These are phyloP conservation scores for Cathartes aura DNA, from an alignment of 2,113 vertebrate genomes.

Conservation along the genomic window DNA sequence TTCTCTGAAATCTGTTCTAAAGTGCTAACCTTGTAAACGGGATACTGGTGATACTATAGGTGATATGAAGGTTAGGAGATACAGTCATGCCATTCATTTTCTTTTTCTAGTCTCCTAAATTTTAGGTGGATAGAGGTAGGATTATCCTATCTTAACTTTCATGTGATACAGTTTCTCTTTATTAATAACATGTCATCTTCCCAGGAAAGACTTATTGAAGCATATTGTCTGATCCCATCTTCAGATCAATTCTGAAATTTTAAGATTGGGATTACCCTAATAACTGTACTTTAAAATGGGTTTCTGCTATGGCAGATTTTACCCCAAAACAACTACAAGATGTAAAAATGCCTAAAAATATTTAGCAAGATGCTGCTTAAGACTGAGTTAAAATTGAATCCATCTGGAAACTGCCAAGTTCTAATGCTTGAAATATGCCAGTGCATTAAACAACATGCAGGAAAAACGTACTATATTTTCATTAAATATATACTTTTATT, in stretches of 20 bases:
- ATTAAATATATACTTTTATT: background rate
- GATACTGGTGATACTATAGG: rapidly evolving
- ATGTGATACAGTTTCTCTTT: background rate
- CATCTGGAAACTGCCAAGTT: conserved; percentile 6
- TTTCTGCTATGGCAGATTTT: background rate
- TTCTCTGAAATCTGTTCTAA: background rate
- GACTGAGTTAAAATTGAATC: conserved; percentile 4
- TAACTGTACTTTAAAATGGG: background rate
- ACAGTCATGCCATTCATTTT: background rate
- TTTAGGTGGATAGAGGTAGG: background rate
- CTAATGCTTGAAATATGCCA: conserved; percentile 5
- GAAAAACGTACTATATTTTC: background rate
- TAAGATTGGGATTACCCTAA: background rate
- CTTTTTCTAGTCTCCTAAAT: background rate
- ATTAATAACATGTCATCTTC: background rate
- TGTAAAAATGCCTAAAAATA: conserved; percentile 17
- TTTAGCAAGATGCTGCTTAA: background rate
- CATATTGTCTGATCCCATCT: background rate
- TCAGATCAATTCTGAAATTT: background rate
- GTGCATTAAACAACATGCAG: background rate
- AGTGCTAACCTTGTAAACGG: background rate
- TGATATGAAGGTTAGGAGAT: background rate
- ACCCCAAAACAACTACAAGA: background rate
- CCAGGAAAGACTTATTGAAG: background rate
- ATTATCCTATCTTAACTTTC: background rate